Percentiles rank a stretch among this genome's conserved stretches.
These are phyloP conservation scores for Ceraclea dissimilis DNA, from an alignment of 2,888 invertebrate genomes.

Conservation along the genomic window DNA sequence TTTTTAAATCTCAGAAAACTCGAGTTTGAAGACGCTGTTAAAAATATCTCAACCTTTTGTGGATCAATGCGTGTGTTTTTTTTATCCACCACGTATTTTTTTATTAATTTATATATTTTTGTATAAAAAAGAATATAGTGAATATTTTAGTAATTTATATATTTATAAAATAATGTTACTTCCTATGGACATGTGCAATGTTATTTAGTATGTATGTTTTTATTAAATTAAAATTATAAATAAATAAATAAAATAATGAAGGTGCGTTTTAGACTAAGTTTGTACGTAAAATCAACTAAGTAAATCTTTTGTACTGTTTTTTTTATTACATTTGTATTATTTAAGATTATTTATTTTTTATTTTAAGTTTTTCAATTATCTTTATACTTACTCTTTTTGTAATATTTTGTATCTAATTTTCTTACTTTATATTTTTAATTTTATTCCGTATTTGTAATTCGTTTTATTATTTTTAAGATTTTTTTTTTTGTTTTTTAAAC, in stretches of 20 bases:
- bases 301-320: neutral
- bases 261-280: neutral
- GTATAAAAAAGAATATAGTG: too few relatives aligned
- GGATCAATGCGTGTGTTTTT: too few relatives aligned
- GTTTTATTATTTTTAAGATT: too few relatives aligned
- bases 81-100: too few relatives aligned
- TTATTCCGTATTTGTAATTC: too few relatives aligned
- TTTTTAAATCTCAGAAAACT: too few relatives aligned
- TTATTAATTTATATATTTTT: too few relatives aligned
- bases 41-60: too few relatives aligned
- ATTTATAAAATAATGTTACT: neutral
- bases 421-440: too few relatives aligned
- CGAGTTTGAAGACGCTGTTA: too few relatives aligned
- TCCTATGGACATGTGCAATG: slow-evolving; percentile 53
- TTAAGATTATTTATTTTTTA: neutral
- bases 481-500: too few relatives aligned
- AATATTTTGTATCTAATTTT: too few relatives aligned
- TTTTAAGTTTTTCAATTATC: neutral
- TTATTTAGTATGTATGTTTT: slow-evolving; percentile 42
- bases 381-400: neutral
- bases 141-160: neutral
- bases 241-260: neutral
- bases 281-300: neutral
- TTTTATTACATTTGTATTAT: neutral
- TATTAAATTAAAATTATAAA: neutral